Evolutionary conservation across 2,888 invertebrate species (phyloP).

Genomic region (Hyposoter dolosus): DNA sequence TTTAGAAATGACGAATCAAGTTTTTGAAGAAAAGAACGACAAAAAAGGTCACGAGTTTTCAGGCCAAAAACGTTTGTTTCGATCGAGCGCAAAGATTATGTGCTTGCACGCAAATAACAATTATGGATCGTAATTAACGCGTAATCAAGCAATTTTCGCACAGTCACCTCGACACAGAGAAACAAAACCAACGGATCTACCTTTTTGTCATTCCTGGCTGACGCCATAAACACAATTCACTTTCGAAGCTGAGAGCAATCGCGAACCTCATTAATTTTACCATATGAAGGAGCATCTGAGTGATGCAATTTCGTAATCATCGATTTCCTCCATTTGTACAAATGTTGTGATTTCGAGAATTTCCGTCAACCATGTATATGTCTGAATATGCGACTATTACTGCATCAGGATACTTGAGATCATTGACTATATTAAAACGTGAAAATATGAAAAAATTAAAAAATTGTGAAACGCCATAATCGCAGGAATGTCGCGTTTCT

Average conservation of each 20-base stretch:
- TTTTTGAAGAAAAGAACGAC: too few species aligned
- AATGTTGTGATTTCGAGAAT: neutral
- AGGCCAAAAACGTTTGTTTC: neutral
- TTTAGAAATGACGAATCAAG: too few species aligned
- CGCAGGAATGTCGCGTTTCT: neutral
- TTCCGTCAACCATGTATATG: neutral
- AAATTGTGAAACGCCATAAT: neutral
- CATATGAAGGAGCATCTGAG: neutral
- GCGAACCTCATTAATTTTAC: neutral
- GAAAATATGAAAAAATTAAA: neutral
- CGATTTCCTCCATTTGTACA: neutral
- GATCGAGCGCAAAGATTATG: neutral
- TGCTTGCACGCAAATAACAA: neutral
- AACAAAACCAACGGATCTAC: neutral
- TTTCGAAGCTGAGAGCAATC: neutral
- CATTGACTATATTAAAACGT: neutral
- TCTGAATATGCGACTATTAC: neutral
- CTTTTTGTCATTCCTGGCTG: neutral
- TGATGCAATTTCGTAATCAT: neutral
- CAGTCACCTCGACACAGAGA: neutral
- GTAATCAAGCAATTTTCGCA: conserved; percentile 1
- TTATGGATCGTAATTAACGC: neutral
- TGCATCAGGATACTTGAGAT: neutral
- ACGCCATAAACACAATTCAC: neutral
- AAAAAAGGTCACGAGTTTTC: too few species aligned